Percentiles rank a stretch among this genome's conserved stretches.
These are phyloP conservation scores for Heliconius aoede DNA, from an alignment of 2,888 invertebrate species.

Conservation along the genomic window DNA sequence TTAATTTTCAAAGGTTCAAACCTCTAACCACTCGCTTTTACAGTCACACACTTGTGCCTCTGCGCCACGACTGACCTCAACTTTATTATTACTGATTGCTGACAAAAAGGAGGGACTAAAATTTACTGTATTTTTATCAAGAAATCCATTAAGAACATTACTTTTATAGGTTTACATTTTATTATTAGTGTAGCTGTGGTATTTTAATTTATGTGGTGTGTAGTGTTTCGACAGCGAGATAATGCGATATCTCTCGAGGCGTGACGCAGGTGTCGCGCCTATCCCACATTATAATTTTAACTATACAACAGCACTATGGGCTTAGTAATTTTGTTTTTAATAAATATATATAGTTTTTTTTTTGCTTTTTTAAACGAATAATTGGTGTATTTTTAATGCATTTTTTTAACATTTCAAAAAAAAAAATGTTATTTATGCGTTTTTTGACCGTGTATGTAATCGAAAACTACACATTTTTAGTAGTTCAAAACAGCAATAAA, in stretches of 20 bases:
- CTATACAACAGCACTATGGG: background rate
- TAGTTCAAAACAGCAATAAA: no score
- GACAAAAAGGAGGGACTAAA: conserved; percentile 7
- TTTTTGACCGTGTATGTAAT: no score
- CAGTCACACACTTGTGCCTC: background rate
- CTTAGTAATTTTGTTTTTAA: conserved; percentile 12
- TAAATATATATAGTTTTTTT: no score
- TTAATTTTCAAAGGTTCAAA: no score
- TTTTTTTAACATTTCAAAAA: no score
- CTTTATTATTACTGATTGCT: conserved; percentile 33
- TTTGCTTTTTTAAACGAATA: no score
- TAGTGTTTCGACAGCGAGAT: conserved; percentile 31
- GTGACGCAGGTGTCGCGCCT: conserved; percentile 33
- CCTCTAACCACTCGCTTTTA: background rate
- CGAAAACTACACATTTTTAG: no score
- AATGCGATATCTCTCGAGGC: conserved; percentile 35
- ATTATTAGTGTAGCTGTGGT: conserved; percentile 10
- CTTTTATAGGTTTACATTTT: conserved; percentile 18
- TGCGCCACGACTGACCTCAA: background rate
- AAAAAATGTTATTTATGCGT: no score
- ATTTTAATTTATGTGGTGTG: conserved; percentile 20
- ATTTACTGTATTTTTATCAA: conserved; percentile 17
- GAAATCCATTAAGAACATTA: conserved; percentile 20
- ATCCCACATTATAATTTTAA: conserved; percentile 26
- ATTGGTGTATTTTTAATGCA: no score